phyloP scores from a whole-genome alignment of 2,888 invertebrate genomes.

The Cataglyphis livida region DNA sequence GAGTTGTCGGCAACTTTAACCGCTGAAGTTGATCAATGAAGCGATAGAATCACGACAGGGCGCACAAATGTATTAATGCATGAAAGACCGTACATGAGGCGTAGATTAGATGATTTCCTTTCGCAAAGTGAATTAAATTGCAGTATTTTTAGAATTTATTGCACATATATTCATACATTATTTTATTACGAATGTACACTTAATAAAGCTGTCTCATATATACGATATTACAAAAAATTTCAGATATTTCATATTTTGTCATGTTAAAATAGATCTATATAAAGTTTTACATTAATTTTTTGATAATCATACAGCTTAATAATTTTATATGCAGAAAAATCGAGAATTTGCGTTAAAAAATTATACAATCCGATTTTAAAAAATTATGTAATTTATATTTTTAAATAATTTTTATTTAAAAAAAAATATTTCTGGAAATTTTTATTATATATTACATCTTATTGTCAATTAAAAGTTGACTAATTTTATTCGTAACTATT shows the following conservation, averaged over 20 bases:
- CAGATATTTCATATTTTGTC: background rate
- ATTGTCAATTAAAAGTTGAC: background rate
- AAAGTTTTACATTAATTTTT: background rate
- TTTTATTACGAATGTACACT: background rate
- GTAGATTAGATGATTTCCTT: background rate
- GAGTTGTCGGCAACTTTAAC: constrained; percentile 63
- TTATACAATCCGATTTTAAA: background rate
- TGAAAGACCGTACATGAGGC: background rate
- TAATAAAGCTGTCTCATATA: background rate
- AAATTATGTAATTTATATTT: background rate
- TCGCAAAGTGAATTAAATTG: background rate
- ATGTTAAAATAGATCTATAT: background rate
- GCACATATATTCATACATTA: background rate
- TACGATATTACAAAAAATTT: background rate
- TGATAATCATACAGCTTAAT: background rate
- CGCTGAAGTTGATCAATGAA: constrained; percentile 56
- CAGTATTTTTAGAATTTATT: constrained; percentile 1
- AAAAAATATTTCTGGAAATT: background rate
- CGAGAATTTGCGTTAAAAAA: background rate
- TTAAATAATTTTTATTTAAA: background rate
- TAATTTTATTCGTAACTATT: background rate
- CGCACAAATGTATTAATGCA: constrained; percentile 42
- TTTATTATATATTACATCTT: background rate
- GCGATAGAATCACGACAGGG: constrained; percentile 49
- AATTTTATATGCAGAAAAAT: background rate